Evolutionary conservation across 1,140 invertebrate species (phyloP), one percentile per base, ranked within the genome.

Genomic region (Tetraneura akinire): DNA sequence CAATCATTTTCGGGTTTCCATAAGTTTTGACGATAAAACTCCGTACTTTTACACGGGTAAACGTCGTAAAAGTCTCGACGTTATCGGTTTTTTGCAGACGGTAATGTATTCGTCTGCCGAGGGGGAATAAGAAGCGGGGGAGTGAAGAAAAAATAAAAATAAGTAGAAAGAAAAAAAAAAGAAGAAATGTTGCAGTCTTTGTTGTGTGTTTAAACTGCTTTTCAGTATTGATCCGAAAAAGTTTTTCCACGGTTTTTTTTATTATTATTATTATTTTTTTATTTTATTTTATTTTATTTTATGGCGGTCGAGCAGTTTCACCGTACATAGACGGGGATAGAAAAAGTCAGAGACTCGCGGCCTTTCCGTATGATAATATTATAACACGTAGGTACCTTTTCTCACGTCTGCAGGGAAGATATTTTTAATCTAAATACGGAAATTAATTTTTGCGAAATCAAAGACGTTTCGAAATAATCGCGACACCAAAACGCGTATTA

Each of bases 161-260:
- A 51, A 76, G 11, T 14, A 18, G 23, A n/a, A n/a, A 71, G 37
- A 53, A 51, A 51, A 6, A 37, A 29, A 53, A 21, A 60, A 76
- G 47, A 62, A 60, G 55, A 78, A 78, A 78, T 47, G 74, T 60
- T 78, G 74, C 74, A 78, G 74, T 78, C 74, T 78, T 78, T 78
- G 74, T 78, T 78, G 74, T 78, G 74, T 62, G 74, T 78, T 78
- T 78, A 78, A 78, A 78, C 74, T 78, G 74, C 74, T 78, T 78
- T 78, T 60, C 53, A 47, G 74, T 78, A 78, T 78, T 78, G 74
- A 78, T 78, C 74, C 74, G 55, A 62, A 78, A 76, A 78, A 78
- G 55, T 78, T 78, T 78, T 62, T 78, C 53, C 71, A 42, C 71
- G 18, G 71, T 76, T 76, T 57, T 76, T 76, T 21, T 76, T 42